Percentiles rank a stretch among this genome's conserved stretches.
Evolutionary conservation across 2,797 vertebrate species (phyloP).

Genomic region (Dipus sagitta): DNA sequence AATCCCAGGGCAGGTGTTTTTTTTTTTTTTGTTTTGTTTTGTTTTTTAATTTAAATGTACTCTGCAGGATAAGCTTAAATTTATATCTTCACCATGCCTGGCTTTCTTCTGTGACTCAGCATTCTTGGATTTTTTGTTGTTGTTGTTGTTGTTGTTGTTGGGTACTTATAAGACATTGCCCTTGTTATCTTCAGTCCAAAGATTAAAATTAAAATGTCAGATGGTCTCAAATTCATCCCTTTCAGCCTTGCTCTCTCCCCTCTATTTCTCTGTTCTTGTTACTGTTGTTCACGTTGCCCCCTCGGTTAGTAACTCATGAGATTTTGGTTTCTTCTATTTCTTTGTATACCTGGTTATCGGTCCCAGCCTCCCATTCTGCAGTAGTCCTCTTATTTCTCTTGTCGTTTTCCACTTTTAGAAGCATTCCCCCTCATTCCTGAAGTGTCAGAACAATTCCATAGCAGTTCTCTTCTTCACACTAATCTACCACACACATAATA

Average conservation of each 20-base stretch:
- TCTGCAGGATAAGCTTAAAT: neutral
- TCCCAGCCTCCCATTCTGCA: neutral
- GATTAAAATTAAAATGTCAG: constrained; percentile 12
- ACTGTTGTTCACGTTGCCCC: neutral
- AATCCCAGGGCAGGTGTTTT: neutral
- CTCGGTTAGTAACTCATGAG: neutral
- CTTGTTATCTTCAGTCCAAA: constrained; percentile 52
- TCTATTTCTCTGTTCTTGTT: neutral
- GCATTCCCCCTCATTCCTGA: neutral
- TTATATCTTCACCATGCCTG: constrained; percentile 1
- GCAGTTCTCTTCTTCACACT: constrained; percentile 45
- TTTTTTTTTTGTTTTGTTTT: too few species aligned
- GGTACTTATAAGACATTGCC: neutral
- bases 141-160: too few species aligned
- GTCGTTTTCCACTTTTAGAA: neutral
- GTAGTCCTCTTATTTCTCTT: neutral
- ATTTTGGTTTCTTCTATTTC: constrained; percentile 18
- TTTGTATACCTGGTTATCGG: neutral
- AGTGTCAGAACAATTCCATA: neutral
- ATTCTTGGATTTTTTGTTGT: constrained; percentile 9
- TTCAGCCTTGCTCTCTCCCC: neutral
- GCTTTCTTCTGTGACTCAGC: constrained; percentile 18
- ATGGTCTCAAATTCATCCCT: neutral
- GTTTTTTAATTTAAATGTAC: neutral
- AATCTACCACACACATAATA: neutral